A percentile compares a stretch with the other conserved stretches of the same genome.
Conservation (phyloP, 2,797 vertebrate species). For the Chrysocyon brachyurus region DNA sequence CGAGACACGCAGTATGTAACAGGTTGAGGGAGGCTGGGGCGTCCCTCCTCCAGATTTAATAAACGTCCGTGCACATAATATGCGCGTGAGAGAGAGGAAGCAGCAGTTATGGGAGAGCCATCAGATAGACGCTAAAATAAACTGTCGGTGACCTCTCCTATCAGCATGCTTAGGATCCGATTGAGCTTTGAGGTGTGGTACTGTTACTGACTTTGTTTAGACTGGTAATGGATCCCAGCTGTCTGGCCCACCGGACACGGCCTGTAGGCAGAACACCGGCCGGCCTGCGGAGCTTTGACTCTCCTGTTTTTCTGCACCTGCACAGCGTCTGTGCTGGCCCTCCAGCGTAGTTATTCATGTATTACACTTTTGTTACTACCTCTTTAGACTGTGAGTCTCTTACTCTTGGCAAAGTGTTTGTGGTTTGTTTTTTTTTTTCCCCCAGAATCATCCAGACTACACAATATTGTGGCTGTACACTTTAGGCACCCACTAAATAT, state of each 20-base stretch:
- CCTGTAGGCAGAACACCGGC: background rate
- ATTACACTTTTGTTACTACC: background rate
- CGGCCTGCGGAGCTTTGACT: fast-evolving
- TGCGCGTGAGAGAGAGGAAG: background rate
- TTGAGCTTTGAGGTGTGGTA: background rate
- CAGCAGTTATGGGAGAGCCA: fast-evolving
- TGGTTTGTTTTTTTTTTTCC: background rate
- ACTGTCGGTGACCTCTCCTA: background rate
- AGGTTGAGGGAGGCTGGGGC: background rate
- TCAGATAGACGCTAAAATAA: background rate
- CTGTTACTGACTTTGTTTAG: background rate
- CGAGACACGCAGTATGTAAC: background rate
- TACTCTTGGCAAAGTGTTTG: background rate
- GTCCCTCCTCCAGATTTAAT: background rate
- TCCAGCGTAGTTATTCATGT: background rate
- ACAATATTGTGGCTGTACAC: background rate
- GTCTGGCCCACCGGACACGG: background rate
- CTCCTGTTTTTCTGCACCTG: background rate
- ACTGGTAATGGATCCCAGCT: background rate
- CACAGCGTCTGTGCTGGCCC: fast-evolving
- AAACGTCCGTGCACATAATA: background rate
- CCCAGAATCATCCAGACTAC: background rate
- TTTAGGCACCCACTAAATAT: background rate
- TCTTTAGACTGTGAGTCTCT: background rate
- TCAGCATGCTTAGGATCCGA: background rate